Evolutionary conservation across 2,888 invertebrate genomes (phyloP).

Genomic region (Trichopria drosophilae): DNA sequence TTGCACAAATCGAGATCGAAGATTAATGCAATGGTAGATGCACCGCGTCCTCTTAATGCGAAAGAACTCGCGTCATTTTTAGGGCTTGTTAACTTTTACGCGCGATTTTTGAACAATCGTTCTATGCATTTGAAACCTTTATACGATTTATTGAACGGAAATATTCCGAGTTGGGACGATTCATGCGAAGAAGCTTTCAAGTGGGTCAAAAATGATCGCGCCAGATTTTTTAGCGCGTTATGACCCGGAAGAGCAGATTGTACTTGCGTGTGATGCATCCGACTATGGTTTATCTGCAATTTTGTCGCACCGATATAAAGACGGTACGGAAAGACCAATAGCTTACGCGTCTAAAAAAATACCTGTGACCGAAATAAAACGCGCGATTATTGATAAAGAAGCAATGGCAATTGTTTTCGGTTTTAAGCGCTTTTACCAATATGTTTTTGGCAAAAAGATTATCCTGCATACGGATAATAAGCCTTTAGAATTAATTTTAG

Average conservation of each 20-base stretch:
- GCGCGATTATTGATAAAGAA: constrained; percentile 36
- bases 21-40: constrained; percentile 31
- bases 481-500: constrained; percentile 22
- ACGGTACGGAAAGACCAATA: constrained; percentile 34
- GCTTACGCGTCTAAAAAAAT: constrained; percentile 39
- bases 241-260: constrained; percentile 4
- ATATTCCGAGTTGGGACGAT: constrained; percentile 15
- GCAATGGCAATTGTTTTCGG: constrained; percentile 33
- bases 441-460: constrained; percentile 31
- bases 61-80: constrained; percentile 36
- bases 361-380: constrained; percentile 25
- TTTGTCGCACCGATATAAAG: constrained; percentile 1
- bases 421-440: constrained; percentile 34
- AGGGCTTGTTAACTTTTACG: no score
- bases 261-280: constrained; percentile 4
- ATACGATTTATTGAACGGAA: constrained; percentile 35
- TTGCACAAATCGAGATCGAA: constrained; percentile 36
- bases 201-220: neutral
- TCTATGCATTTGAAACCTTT: constrained; percentile 38
- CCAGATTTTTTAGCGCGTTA: constrained; percentile 13
- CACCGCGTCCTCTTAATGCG: constrained; percentile 30
- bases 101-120: constrained; percentile 43
- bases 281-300: constrained; percentile 9
- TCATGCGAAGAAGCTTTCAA: neutral
- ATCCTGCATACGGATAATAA: constrained; percentile 33